phyloP scores from a whole-genome alignment of 2,113 vertebrate species.

The Austrofundulus limnaeus region DNA sequence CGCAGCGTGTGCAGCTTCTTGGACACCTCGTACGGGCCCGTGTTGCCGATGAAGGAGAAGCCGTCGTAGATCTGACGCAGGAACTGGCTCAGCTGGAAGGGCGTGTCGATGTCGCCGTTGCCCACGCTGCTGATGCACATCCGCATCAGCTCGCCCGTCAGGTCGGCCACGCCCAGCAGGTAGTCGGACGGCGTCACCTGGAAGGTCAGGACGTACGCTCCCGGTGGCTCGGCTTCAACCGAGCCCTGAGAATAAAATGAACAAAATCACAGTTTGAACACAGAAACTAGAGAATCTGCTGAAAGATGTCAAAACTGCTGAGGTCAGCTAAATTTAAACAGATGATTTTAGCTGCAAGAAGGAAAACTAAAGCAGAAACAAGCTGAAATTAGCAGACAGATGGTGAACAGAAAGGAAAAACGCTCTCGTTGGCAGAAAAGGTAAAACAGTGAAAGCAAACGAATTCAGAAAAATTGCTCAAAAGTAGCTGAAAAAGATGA shows the following conservation, averaged over 20 bases:
- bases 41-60: slow-evolving; percentile 95
- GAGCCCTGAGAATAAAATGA: slow-evolving; percentile 52
- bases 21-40: slow-evolving; percentile 95
- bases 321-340: no score
- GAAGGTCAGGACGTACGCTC: slow-evolving; percentile 75
- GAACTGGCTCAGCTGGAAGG: slow-evolving; percentile 95
- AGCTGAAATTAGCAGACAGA: no score
- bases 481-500: no score
- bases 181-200: slow-evolving; percentile 93
- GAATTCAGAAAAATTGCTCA: no score
- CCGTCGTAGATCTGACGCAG: slow-evolving; percentile 93
- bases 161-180: slow-evolving; percentile 93
- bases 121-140: slow-evolving; percentile 97
- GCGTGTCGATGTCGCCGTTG: slow-evolving; percentile 95
- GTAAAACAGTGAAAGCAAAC: no score
- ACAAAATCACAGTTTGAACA: no score
- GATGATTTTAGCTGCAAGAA: no score
- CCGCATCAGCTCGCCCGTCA: slow-evolving; percentile 96
- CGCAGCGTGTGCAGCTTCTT: slow-evolving; percentile 94
- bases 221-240: slow-evolving; percentile 44
- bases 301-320: no score
- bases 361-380: no score
- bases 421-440: no score
- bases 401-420: no score
- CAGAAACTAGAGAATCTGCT: no score